Percentiles rank a stretch among this genome's conserved stretches.
phyloP scores from a whole-genome alignment of 2,113 vertebrate genomes.

The Tachysurus vachellii region DNA sequence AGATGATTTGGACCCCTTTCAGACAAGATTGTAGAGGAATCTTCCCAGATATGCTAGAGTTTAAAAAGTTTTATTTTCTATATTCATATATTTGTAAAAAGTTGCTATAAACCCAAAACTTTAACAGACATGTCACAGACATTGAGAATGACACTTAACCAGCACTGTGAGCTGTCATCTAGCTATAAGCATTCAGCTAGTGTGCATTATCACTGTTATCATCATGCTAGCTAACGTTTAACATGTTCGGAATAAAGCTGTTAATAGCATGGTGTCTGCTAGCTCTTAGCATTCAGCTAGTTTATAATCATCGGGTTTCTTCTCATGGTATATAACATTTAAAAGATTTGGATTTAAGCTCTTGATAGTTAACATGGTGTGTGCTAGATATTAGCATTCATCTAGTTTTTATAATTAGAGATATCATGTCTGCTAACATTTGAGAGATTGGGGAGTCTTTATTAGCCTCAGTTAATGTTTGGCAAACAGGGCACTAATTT shows the following conservation, averaged over 20 bases:
- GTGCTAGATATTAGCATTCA: not conserved
- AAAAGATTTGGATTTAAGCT: not conserved
- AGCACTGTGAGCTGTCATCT: not conserved
- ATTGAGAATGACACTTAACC: not conserved
- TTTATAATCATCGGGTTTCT: not conserved
- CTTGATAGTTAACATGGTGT: not conserved
- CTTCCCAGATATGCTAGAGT: not conserved
- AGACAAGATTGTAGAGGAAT: not conserved
- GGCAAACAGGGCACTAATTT: not conserved
- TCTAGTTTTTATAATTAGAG: not conserved
- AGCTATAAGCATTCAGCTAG: too few species aligned
- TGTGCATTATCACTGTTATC: not conserved
- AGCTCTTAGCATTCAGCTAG: not conserved
- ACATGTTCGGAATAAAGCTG: not conserved
- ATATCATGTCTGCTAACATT: not conserved
- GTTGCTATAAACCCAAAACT: not conserved
- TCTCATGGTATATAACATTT: not conserved
- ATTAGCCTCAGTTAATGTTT: not conserved
- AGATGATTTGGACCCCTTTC: not conserved
- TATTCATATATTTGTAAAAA: not conserved
- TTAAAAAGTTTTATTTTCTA: not conserved
- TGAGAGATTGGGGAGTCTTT: not conserved
- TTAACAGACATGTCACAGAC: not conserved
- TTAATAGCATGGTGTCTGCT: not conserved
- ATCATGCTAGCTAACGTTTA: too few species aligned